Evolutionary conservation across 2,888 invertebrate genomes (phyloP), one percentile per base, ranked within the genome.

Genomic region (Empis livida): DNA sequence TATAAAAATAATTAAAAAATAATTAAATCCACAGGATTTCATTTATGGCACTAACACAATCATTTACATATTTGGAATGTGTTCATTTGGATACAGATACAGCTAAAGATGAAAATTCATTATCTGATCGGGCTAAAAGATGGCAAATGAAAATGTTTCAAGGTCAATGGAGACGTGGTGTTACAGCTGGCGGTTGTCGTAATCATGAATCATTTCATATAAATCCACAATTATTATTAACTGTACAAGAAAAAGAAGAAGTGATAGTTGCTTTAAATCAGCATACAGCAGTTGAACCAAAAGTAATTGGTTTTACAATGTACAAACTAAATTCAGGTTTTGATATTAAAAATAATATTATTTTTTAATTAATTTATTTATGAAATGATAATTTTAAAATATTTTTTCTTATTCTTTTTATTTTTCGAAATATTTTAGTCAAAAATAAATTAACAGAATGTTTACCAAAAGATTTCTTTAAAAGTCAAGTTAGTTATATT

Each of bases 201-300:
- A 92, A 92, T 68, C 85, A 90, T 65, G 82, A 91, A 62, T 90
- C 90, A 38, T 92, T 93, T 65, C 91, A 92, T 66, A 88, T 91
- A 62, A 93, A 93, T 68, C 93, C 93, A 0, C 92, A 93, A 71
- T 73, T 93, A 38, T 82, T 91, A 59, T 65, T 93, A 42, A 76
- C 81, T 42, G 67, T 92, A 30, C 80, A 79, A 57, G 90, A 90
- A 62, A 78, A 79, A 71, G 85, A 86, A 61, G 85, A 86, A 66
- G 80, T 89, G 2, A 80, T 92, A 13, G 80, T 93, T 44, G 89
- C 89, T 0, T 70, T 93, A 11, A 88, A 88, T 64, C 92, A 92
- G 61, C 90, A 92, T 66, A 86, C 87, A 52, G 85, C 91, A 45
- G 84, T 91, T 76, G 92, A 92, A 65, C 91, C 92, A 11, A 90